Evolutionary conservation across 2,113 vertebrate genomes (phyloP).

Genomic region (Urocynchramus pylzowi): DNA sequence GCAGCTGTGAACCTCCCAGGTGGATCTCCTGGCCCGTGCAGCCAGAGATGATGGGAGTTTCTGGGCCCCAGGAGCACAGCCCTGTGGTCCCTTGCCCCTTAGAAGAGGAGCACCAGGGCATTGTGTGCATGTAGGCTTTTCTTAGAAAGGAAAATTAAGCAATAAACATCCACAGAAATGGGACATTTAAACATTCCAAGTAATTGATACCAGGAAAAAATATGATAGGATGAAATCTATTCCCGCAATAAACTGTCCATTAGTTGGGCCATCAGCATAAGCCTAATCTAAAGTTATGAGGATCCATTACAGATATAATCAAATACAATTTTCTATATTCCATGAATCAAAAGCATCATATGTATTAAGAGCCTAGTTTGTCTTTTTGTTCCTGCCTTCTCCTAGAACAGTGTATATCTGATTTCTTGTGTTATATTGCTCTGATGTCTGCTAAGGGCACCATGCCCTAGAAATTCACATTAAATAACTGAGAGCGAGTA

Average conservation of each 20-base stretch:
- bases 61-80: neutral
- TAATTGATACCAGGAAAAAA: conserved; percentile 67
- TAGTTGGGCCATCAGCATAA: conserved; percentile 49
- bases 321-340: conserved; percentile 59
- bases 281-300: conserved; percentile 69
- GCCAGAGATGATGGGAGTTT: neutral
- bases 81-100: neutral
- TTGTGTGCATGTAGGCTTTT: neutral
- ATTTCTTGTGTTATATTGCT: conserved; percentile 54
- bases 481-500: conserved; percentile 58
- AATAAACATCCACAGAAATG: conserved; percentile 69
- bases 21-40: neutral
- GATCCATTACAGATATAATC: conserved; percentile 67
- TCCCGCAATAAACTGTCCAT: conserved; percentile 49
- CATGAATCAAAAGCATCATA: conserved; percentile 58
- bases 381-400: conserved; percentile 56
- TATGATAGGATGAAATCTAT: conserved; percentile 51
- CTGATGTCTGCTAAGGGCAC: conserved; percentile 68
- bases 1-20: neutral
- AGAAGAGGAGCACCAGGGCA: neutral
- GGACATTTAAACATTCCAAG: conserved; percentile 63
- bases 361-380: conserved; percentile 31
- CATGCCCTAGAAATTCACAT: conserved; percentile 69
- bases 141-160: conserved; percentile 58
- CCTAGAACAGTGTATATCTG: conserved; percentile 38